A percentile compares a stretch with the other conserved stretches of the same genome.
These are phyloP conservation scores for Maccullochella peelii DNA, from an alignment of 2,113 vertebrate genomes.

Conservation along the genomic window DNA sequence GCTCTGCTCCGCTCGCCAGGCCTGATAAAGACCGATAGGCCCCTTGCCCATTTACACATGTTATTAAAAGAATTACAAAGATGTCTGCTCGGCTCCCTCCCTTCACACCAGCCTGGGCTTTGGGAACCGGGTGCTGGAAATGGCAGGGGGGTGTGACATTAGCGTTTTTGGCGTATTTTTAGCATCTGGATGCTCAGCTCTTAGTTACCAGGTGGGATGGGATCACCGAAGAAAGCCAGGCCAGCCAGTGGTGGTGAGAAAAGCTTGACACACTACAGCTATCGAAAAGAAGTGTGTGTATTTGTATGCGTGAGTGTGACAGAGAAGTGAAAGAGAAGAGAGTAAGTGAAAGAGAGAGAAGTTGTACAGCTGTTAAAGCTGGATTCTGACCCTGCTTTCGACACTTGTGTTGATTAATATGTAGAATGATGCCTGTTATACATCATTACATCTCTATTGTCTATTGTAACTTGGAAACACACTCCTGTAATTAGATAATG, in stretches of 20 bases:
- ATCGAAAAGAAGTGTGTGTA: conserved; percentile 14
- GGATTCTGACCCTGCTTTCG: conserved; percentile 26
- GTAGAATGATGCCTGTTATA: conserved; percentile 58
- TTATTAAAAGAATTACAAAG: conserved; percentile 85
- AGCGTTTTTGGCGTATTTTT: conserved; percentile 73
- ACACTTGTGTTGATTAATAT: conserved; percentile 70
- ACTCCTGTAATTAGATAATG: conserved; percentile 76
- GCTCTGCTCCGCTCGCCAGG: conserved; percentile 71
- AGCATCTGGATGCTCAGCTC: conserved; percentile 57
- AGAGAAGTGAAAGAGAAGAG: conserved; percentile 18
- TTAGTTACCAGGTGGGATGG: conserved; percentile 70
- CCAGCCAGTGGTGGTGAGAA: conserved; percentile 53
- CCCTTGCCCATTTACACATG: conserved; percentile 81
- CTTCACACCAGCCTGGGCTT: conserved; percentile 70
- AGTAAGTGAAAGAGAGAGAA: conserved; percentile 21
- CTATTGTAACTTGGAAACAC: conserved; percentile 66
- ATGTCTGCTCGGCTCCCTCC: conserved; percentile 73
- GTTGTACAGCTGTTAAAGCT: conserved; percentile 42
- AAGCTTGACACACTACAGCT: conserved; percentile 46
- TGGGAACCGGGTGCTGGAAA: conserved; percentile 73
- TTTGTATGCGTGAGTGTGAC: background rate
- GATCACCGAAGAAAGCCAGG: conserved; percentile 55
- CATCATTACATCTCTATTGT: conserved; percentile 71
- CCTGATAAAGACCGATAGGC: conserved; percentile 82
- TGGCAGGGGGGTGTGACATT: conserved; percentile 73